phyloP scores from a whole-genome alignment of 2,888 invertebrate species.

The Lepidonotus clava region DNA sequence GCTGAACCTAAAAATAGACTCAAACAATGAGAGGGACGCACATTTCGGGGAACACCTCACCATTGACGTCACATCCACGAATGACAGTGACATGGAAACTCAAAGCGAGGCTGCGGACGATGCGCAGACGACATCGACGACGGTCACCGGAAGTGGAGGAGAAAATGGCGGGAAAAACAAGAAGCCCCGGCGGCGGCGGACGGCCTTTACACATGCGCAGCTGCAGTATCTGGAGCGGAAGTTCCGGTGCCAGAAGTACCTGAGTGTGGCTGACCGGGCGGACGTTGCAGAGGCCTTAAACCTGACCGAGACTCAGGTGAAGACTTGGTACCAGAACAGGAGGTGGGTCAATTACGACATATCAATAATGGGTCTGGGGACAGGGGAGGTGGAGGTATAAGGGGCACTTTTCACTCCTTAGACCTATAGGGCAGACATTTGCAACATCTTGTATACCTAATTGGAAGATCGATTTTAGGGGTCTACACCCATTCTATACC shows the following conservation, averaged over 20 bases:
- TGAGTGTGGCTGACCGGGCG: conserved; percentile 95
- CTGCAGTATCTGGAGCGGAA: conserved; percentile 94
- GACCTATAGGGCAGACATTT: too few relatives aligned
- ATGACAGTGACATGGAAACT: conserved; percentile 32
- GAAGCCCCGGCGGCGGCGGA: conserved; percentile 81
- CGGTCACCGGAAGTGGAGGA: too few relatives aligned
- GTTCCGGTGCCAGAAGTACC: conserved; percentile 95
- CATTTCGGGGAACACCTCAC: neutral
- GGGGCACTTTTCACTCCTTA: too few relatives aligned
- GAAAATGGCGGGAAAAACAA: conserved; percentile 38
- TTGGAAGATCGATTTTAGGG: too few relatives aligned
- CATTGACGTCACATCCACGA: conserved; percentile 32
- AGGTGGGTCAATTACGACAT: conserved; percentile 83
- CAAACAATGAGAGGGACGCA: neutral
- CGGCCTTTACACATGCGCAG: conserved; percentile 96
- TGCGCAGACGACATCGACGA: neutral
- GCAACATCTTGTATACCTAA: too few relatives aligned
- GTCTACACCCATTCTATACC: too few relatives aligned
- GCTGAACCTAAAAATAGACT: conserved; percentile 18
- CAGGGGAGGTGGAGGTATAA: too few relatives aligned
- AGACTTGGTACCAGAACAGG: conserved; percentile 96
- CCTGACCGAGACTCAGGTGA: conserved; percentile 95
- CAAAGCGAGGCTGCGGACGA: neutral
- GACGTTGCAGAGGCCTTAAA: conserved; percentile 95
- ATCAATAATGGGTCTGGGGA: too few relatives aligned